Evolutionary conservation across 2,888 invertebrate species (phyloP), one percentile per base, ranked within the genome.

Genomic region (Gasteruption jaculator): DNA sequence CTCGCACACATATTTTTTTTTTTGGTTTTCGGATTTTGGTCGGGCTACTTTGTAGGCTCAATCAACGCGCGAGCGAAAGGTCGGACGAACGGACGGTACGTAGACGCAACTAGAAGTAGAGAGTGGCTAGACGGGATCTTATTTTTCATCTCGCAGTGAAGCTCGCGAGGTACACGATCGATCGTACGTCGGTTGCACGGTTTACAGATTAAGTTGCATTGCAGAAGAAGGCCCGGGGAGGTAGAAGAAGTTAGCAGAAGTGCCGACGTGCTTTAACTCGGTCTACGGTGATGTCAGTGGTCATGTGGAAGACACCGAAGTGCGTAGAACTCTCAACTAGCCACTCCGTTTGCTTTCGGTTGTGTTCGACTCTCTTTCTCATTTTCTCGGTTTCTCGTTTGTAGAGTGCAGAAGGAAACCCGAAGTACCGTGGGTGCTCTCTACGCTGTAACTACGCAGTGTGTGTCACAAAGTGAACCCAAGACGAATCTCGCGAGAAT

Each of bases 361-460:
- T 54, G 50, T 53, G 47, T 50, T 54, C 48, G 42, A 45, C 49
- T 49, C 49, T 55, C 33, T 47, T 44, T 35, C 27, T 49, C 45
- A 50, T 38, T 41, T 45, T 52, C 49, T 49, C 46, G 32, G 45
- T 50, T 47, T 47, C 52, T 59, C 50, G 58, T 55, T 57, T 59
- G 61, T 55, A 58, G 60, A 60, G 62, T 65, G 66, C 67, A 68
- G 68, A 66, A 61, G 65, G 57, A 58, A 63, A 66, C 65, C 66
- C 67, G 59, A 60, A 61, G 63, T 62, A 65, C 61, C n/a, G 54
- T 64, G 63, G 65, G 64, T 65, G 65, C 62, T 65, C 61, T 63
- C 63, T 54, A 63, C 63, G 68, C 67, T 66, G 68, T 63, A 65
- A 68, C 65, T 68, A 69, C 59, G 68, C 62, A 65, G 65, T 61